Evolutionary conservation across 2,888 invertebrate species (phyloP).

Genomic region (Lycaena phlaeas): DNA sequence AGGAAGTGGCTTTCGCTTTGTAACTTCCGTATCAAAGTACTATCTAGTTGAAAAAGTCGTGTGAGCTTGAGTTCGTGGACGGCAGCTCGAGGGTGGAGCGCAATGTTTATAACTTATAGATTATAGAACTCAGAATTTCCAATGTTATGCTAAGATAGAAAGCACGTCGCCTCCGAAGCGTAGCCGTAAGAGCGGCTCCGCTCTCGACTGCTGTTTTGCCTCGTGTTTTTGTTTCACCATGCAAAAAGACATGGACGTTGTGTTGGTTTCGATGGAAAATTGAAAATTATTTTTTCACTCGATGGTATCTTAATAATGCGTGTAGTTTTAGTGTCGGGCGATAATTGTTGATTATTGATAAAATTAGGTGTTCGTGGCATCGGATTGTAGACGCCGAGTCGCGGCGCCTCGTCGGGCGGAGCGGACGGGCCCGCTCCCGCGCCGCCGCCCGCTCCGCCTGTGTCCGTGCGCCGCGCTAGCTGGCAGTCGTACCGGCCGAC

Average conservation of each 20-base stretch:
- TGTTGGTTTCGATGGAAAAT: slow-evolving; percentile 62
- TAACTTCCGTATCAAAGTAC: too few species aligned
- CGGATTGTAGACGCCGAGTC: slow-evolving; percentile 42
- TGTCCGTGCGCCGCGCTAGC: background rate
- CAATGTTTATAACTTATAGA: slow-evolving; percentile 23
- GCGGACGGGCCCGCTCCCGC: too few species aligned
- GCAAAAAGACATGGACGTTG: slow-evolving; percentile 50
- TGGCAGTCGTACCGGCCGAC: background rate
- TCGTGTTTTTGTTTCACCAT: slow-evolving; percentile 57
- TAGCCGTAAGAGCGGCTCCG: slow-evolving; percentile 26
- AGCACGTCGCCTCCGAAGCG: slow-evolving; percentile 27
- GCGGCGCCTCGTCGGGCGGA: background rate
- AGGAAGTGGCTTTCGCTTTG: too few species aligned
- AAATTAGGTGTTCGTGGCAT: slow-evolving; percentile 67
- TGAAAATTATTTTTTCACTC: slow-evolving; percentile 71
- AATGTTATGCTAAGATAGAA: slow-evolving; percentile 16
- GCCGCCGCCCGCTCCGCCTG: background rate
- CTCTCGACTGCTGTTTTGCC: slow-evolving; percentile 35
- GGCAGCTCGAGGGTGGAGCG: slow-evolving; percentile 19
- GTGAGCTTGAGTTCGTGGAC: slow-evolving; percentile 12
- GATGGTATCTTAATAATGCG: slow-evolving; percentile 60
- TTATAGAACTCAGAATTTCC: slow-evolving; percentile 19
- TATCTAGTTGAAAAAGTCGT: too few species aligned
- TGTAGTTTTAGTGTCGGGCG: slow-evolving; percentile 67
- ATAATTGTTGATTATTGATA: slow-evolving; percentile 73